Base-by-base conservation (phyloP, 1,140 invertebrate species). In the Drosophila saltans region DNA sequence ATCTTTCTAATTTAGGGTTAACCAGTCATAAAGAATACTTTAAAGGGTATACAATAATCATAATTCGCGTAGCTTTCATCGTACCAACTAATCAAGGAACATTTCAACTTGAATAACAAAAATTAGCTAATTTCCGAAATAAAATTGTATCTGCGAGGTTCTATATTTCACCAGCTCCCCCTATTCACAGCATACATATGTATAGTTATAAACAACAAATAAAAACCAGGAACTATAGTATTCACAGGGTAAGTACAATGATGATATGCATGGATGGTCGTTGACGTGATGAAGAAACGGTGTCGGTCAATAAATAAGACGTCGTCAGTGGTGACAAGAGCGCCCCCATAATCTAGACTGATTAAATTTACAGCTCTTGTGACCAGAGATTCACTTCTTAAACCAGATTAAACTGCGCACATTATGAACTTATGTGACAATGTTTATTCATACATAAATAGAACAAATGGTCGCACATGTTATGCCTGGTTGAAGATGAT, bases 391-490 rank as follows among this genome's bases (percentile, higher is more conserved):
- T 65, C 33, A 59, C 61, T 57, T 56, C 43, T 62, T 70, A 72
- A 78, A 39, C 65, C 73, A 62, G 69, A 69, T 62, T 55, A 48
- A 39, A 52, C 61, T 36, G 43, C 10, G 40, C 66, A 48, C 66
- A 48, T 81, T 55, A 43, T 70, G 45, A 52, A 52, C 45, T 52
- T 52, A 24, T 52, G 21, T 52, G 45, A 52, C 45, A 62, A 83
- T 88, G 83, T 88, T 86, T 86, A 86, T 88, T 86, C 83, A 86
- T 83, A 88, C 83, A 86, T 83, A 88, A 66, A 62, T 67, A 52
- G 66, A 56, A 65, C 26, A 57, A 45, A 40, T 48, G 62, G 5
- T 41, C 26, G 56, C 66, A 52, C 30, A 33, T 69, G 48, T 26
- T 33, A 39, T 59, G 57, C 33, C 33, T 24, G 21, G 57, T 59